Conservation (phyloP, 2,888 invertebrate genomes). For the Archips crataeganus region DNA sequence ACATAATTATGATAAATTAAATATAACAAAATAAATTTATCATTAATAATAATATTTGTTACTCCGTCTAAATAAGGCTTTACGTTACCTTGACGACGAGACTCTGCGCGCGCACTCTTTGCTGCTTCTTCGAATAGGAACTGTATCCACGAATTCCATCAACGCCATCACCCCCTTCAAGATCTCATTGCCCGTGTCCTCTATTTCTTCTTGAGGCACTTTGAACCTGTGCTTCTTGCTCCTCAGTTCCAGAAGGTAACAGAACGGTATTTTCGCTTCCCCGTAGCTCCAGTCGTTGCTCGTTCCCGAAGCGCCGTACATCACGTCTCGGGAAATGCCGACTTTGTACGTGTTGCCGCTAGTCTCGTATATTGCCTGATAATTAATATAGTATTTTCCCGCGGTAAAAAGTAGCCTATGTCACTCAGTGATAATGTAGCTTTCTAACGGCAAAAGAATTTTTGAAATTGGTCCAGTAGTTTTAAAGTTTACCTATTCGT, state of each 20-base stretch:
- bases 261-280: conserved; percentile 70
- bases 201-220: conserved; percentile 71
- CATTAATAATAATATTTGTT: no score
- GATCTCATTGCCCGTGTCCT: conserved; percentile 70
- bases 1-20: no score
- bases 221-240: conserved; percentile 72
- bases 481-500: no score
- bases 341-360: conserved; percentile 75
- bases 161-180: conserved; percentile 65
- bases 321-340: conserved; percentile 75
- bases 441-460: no score
- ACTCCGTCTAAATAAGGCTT: no score
- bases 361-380: conserved; percentile 70
- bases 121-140: conserved; percentile 36
- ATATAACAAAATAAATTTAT: no score
- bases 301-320: conserved; percentile 76
- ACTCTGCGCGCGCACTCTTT: neutral
- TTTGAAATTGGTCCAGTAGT: no score
- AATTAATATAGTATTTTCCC: no score
- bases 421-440: no score
- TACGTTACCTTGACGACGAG: neutral
- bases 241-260: conserved; percentile 75
- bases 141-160: conserved; percentile 72
- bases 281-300: conserved; percentile 76
- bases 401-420: no score